Conservation (phyloP, 2,113 vertebrate genomes). For the Amphilophus citrinellus region DNA sequence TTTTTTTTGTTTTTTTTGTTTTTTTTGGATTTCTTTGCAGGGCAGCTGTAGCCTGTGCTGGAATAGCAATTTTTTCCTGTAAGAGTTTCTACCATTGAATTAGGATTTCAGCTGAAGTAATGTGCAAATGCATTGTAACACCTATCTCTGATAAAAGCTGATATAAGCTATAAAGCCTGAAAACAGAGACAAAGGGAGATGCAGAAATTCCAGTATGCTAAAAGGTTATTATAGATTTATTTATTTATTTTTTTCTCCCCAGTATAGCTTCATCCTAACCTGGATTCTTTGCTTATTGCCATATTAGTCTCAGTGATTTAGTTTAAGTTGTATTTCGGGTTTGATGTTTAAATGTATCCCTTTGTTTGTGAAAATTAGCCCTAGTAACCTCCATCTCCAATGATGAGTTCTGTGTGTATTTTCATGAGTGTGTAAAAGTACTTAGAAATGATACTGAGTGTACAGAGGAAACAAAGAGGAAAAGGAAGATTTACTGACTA, state of each 20-base stretch:
- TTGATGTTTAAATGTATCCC: neutral
- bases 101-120: neutral
- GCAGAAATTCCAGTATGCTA: neutral
- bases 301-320: neutral
- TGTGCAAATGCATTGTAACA: neutral
- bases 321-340: neutral
- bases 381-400: neutral
- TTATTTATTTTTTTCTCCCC: neutral
- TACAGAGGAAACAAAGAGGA: neutral
- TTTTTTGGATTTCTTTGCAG: neutral
- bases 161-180: constrained; percentile 1
- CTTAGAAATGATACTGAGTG: too few relatives aligned
- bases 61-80: neutral
- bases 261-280: neutral
- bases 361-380: too few relatives aligned
- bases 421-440: too few relatives aligned
- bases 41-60: neutral
- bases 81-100: neutral
- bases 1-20: too few relatives aligned
- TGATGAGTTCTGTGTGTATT: neutral
- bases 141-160: neutral
- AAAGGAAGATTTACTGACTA: constrained; percentile 13
- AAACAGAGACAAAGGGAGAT: neutral
- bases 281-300: neutral
- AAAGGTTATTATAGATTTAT: neutral